Evolutionary conservation across 2,113 vertebrate species (phyloP), one percentile per base, ranked within the genome.

Genomic region (Siniperca knerii): DNA sequence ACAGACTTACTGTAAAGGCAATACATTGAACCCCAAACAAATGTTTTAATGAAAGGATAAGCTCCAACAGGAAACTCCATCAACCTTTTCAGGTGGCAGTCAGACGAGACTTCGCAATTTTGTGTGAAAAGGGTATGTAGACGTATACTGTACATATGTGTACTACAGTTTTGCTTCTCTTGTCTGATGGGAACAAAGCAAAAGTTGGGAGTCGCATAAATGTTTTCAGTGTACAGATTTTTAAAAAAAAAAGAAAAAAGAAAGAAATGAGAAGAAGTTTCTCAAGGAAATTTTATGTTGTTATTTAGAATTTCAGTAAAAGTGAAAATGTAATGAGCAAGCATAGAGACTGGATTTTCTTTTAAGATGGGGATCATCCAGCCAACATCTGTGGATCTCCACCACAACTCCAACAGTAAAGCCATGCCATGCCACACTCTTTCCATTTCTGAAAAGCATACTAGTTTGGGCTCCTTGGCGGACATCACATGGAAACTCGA

Each of bases 401-500:
- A 50, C 75, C 35, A 21, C 15, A 66, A 1, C 25, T 23, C 9
- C 42, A 35, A 8, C 52, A 18, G 11, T n/a, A n/a, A 50, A 67
- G 64, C 54, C 40, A 8, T 12, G 29, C 42, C 79, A 50, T 37
- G 44, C 42, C 61, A 71, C 55, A 71, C 61, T 67, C 58, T 88
- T 87, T 88, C 81, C 75, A 84, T 77, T 60, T 81, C 46, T 83
- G 21, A 58, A 40, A 46, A 23, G 9, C 8, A 4, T 0, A 7
- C 8, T 37, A 46, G 13, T 81, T 72, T 35, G 23, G 18, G 29
- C 2, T 62, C 1, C 25, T 75, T 67, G 35, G 73, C 42, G 1
- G 1, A 23, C 11, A 23, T 69, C 50, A 54, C 57, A 64, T 77
- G 79, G 80, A 90, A 90, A 89, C 73, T 74, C 3, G 52, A 10